Base-by-base conservation (phyloP, 2,797 vertebrate species). In the Diglossa cyanea region DNA sequence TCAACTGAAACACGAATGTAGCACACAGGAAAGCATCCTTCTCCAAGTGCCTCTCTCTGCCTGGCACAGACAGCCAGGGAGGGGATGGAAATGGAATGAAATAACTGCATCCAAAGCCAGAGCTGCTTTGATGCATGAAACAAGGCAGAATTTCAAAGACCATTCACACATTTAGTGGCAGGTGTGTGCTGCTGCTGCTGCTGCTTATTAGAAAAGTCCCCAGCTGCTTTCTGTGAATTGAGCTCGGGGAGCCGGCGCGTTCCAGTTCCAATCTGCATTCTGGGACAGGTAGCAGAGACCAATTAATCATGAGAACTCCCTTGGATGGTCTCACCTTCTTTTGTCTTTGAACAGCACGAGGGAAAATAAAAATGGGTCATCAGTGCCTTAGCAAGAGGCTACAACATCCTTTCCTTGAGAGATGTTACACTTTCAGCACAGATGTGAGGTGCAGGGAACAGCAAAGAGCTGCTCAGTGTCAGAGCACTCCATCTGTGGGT, bases 241-340 rank as follows among this genome's bases (percentile, higher is more conserved):
- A 95, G 95, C 96, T 86, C 8, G 85, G 95, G 95, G 94, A 97
- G 86, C 80, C 4, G 2, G 28, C 18, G 21, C 1, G 96, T 80
- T 97, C 97, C 95, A 97, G 74, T 97, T 98, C 97, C 95, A 77
- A 5, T 48, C 89, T 80, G 94, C 91, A 67, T 97, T 97, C 96
- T 97, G 95, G 97, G 97, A 76, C 97, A 95, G 90, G 88, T 37
- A 94, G 81, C 87, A 40, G 48, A 95, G 86, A 83, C 61, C 96
- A 97, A 97, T 98, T 98, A 98, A 97, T 97, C 95, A 94, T 11
- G 37, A 96, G 81, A 75, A 47, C 77, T 76, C 74, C 88, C 96
- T 96, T 60, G 17, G 81, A 95, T 80, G 86, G 53, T 81, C 88
- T 97, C 96, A 97, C 97, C 97, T 98, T 97, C 96, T 96, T 96